Evolutionary conservation across 2,797 vertebrate genomes (phyloP).

Genomic region (Scyliorhinus canicula): DNA sequence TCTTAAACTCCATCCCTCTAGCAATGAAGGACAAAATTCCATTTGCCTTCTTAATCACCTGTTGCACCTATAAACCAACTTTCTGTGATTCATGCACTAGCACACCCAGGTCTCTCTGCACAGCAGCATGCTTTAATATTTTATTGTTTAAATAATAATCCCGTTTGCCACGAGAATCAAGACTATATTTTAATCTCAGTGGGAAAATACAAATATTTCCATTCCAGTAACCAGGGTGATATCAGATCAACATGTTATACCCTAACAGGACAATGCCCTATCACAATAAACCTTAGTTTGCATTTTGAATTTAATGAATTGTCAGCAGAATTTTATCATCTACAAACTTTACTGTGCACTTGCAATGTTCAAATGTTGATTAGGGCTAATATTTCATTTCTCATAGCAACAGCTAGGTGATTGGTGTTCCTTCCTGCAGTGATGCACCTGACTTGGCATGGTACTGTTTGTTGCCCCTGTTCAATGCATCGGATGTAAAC

Average conservation of each 20-base stretch:
- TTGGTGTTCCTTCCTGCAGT: background rate
- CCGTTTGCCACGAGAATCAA: background rate
- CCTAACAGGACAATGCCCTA: background rate
- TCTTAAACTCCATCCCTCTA: too few relatives aligned
- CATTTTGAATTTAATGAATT: background rate
- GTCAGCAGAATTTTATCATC: background rate
- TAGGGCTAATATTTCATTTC: background rate
- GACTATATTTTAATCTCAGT: background rate
- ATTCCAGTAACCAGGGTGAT: background rate
- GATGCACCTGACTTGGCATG: background rate
- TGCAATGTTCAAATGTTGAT: background rate
- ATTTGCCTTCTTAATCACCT: too few relatives aligned
- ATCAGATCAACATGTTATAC: background rate
- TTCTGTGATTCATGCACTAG: too few relatives aligned
- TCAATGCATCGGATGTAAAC: background rate
- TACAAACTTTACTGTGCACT: background rate
- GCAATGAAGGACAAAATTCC: too few relatives aligned
- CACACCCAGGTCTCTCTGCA: too few relatives aligned
- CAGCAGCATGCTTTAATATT: too few relatives aligned
- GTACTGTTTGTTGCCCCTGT: background rate
- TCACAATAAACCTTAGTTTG: background rate
- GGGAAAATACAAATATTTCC: background rate
- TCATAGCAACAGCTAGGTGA: background rate
- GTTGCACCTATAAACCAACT: too few relatives aligned
- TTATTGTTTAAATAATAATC: too few relatives aligned